Conservation (phyloP, 2,797 vertebrate genomes). For the Poeciliopsis paucimaculata region DNA sequence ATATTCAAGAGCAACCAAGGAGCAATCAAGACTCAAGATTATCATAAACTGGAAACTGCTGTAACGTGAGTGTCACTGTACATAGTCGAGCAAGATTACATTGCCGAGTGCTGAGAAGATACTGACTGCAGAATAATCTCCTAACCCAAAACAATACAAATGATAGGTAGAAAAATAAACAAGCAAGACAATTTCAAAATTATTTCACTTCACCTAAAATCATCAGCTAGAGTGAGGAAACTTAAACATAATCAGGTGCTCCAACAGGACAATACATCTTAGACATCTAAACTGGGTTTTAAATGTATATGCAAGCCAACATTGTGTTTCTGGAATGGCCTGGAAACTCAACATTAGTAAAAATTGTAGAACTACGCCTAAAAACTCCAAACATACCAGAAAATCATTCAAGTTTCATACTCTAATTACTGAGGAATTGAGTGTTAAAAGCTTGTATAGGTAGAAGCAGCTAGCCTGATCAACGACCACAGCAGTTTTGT, state of each 20-base stretch:
- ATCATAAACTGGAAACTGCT: neutral
- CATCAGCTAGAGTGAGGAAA: neutral
- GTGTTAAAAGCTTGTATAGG: neutral
- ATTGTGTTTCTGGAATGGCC: neutral
- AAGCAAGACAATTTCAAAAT: neutral
- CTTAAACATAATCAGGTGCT: neutral
- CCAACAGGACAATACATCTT: neutral
- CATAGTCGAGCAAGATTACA: neutral
- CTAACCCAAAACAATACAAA: neutral
- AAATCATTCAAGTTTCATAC: neutral
- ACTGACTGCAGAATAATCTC: neutral
- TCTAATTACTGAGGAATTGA: neutral
- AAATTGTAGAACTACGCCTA: neutral
- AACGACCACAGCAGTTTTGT: neutral
- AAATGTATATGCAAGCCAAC: neutral
- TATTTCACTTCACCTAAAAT: neutral
- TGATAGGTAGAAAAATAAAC: neutral
- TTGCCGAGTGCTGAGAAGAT: neutral
- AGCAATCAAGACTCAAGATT: neutral
- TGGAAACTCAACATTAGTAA: neutral
- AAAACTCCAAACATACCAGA: neutral
- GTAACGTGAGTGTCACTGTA: neutral
- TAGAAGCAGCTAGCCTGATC: neutral
- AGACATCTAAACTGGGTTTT: neutral
- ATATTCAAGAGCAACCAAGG: neutral